Evolutionary conservation across 2,113 vertebrate genomes (phyloP), one percentile per base, ranked within the genome.

Genomic region (Fregetta grallaria): DNA sequence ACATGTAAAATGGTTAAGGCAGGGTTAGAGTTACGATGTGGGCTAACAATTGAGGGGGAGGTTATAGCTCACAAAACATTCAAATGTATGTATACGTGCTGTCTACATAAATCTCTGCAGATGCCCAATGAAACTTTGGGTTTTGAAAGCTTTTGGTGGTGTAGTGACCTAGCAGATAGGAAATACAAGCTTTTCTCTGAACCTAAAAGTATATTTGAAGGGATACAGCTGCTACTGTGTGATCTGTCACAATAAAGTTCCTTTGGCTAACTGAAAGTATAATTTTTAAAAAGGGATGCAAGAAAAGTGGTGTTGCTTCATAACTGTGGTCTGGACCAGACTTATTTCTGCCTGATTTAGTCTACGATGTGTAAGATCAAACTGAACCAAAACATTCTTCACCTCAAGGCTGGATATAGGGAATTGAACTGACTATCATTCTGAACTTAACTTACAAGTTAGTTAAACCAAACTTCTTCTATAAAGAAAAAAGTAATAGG

Each of bases 331-430:
- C 42, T 83, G 32, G 55, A 81, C 32, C n/a, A 77, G n/a, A 19
- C n/a, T 79, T 61, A 27, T 5, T 88, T 94, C 44, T 85, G 49
- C 63, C 42, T 72, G 38, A 29, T 75, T 76, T 49, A 40, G 36
- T 79, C 53, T 68, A 13, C 4, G 1, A 17, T 42, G 16, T 47
- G 21, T 62, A 47, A 68, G 34, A 63, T 84, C 36, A 81, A 81
- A 71, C 65, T 11, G 44, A 87, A 73, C 34, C 49, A 40, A 79
- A 80, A 50, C 59, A 30, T 77, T 47, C 50, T 62, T 83, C 47
- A 32, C 0, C 0, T 70, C 29, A 50, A n/a, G n/a, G 42, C 11
- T 61, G 7, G 8, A 25, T 77, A 23, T 0, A 29, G 50, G 55
- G 47, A 15, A 21, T 29, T 50, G 67, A 73, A 62, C 62, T 71